Evolutionary conservation across 2,888 invertebrate species (phyloP).

Genomic region (Caenorhabditis virilis): DNA sequence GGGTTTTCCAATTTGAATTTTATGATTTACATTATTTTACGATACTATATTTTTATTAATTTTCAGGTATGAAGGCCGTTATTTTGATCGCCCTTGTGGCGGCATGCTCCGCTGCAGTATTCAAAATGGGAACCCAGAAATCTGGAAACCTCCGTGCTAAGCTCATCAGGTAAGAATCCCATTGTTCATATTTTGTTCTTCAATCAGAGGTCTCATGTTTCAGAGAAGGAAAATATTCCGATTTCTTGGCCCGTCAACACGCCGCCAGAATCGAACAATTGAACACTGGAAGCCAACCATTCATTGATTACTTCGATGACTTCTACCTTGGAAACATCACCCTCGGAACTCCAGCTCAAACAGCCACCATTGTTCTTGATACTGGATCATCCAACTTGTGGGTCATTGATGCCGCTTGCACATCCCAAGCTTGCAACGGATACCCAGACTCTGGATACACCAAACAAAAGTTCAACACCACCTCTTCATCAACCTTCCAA

Average conservation of each 20-base stretch:
- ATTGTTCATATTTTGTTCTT: not conserved
- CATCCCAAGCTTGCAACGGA: slow-evolving; percentile 53
- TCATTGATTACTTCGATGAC: slow-evolving; percentile 61
- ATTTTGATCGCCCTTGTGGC: slow-evolving; percentile 53
- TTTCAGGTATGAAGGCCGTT: slow-evolving; percentile 50
- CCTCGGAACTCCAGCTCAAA: slow-evolving; percentile 58
- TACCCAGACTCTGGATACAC: slow-evolving; percentile 49
- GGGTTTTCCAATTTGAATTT: not conserved
- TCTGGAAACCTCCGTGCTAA: slow-evolving; percentile 42
- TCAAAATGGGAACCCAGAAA: slow-evolving; percentile 39
- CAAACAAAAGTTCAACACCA: slow-evolving; percentile 60
- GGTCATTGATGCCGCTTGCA: slow-evolving; percentile 61
- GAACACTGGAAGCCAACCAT: slow-evolving; percentile 50
- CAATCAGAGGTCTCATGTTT: not conserved
- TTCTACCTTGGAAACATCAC: slow-evolving; percentile 65
- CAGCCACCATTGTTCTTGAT: slow-evolving; percentile 56
- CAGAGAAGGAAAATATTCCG: slow-evolving; percentile 24
- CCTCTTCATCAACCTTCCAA: slow-evolving; percentile 53
- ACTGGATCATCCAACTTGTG: slow-evolving; percentile 63
- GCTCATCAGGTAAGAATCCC: slow-evolving; percentile 43
- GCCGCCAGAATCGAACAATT: slow-evolving; percentile 26
- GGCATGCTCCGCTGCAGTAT: slow-evolving; percentile 39
- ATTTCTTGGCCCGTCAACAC: slow-evolving; percentile 34
- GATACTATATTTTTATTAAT: not conserved
- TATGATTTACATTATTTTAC: not conserved